Conservation (phyloP, 1,140 invertebrate species). For the Tigriopus japonicus region DNA sequence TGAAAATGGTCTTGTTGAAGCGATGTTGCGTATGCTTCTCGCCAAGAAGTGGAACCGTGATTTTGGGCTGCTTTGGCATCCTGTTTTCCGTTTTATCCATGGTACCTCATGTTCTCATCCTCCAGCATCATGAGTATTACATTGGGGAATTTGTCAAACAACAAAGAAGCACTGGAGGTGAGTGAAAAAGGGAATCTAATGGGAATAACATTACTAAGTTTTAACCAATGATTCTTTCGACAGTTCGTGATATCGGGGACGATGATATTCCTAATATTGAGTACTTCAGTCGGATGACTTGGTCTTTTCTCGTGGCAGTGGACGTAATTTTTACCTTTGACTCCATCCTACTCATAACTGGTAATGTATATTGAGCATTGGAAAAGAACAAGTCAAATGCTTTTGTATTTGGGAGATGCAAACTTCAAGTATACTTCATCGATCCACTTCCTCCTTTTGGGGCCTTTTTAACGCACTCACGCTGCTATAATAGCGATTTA, state of each 20-base stretch:
- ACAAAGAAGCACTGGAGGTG: not conserved
- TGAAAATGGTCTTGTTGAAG: not conserved
- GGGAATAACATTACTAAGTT: not conserved
- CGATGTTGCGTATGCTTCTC: not conserved
- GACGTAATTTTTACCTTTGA: not conserved
- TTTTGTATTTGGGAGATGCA: too few species aligned
- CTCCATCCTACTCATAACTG: not conserved
- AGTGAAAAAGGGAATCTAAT: not conserved
- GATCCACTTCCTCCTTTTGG: too few species aligned
- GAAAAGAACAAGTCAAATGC: too few species aligned
- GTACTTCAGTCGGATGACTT: not conserved
- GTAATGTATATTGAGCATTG: not conserved
- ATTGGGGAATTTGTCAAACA: not conserved
- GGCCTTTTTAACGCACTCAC: too few species aligned
- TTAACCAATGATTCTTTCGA: not conserved
- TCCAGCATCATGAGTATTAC: not conserved
- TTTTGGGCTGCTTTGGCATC: not conserved
- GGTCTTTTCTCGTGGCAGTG: not conserved
- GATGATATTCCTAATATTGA: not conserved
- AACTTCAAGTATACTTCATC: too few species aligned
- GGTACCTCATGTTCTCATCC: not conserved
- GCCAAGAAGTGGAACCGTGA: not conserved
- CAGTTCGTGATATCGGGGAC: not conserved
- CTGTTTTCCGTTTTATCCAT: not conserved
- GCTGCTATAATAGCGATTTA: too few species aligned